These are phyloP conservation scores for Hippopotamyrus pictus DNA, from an alignment of 2,797 vertebrate species.

Conservation along the genomic window DNA sequence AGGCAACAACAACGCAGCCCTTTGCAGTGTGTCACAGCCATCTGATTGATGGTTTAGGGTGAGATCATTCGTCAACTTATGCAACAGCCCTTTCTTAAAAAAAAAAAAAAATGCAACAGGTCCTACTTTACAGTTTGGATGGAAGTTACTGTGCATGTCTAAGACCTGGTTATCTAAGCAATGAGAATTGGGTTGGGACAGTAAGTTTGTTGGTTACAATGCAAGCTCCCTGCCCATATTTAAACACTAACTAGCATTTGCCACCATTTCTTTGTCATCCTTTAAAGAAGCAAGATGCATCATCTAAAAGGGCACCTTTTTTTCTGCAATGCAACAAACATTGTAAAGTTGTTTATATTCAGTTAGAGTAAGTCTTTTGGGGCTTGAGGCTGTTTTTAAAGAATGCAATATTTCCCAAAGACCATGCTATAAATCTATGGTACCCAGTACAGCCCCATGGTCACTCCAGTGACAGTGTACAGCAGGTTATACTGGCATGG, in stretches of 20 bases:
- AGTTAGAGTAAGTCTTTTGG: not conserved
- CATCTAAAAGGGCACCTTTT: not conserved
- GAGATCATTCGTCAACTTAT: slow-evolving; percentile 2
- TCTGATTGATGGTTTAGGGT: slow-evolving; percentile 8
- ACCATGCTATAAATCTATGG: not conserved
- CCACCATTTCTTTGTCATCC: not conserved
- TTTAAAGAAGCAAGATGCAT: not conserved
- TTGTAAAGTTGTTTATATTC: not conserved
- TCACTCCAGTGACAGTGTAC: not conserved
- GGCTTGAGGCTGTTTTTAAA: not conserved
- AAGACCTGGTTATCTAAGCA: not conserved
- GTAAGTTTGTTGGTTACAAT: too few relatives aligned
- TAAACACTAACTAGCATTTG: not conserved
- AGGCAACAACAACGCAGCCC: not conserved
- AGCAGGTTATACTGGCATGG: not conserved
- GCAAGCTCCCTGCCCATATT: not conserved
- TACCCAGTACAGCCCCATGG: not conserved
- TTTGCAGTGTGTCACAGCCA: not conserved
- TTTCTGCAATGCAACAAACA: not conserved
- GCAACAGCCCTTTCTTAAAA: not conserved
- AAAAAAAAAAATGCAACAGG: not conserved
- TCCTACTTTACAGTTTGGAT: not conserved
- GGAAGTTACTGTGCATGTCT: not conserved
- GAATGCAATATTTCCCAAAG: not conserved
- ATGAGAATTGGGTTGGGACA: not conserved